Evolutionary conservation across 2,888 invertebrate species (phyloP), one percentile per base, ranked within the genome.

Genomic region (Folsomia manolachei): DNA sequence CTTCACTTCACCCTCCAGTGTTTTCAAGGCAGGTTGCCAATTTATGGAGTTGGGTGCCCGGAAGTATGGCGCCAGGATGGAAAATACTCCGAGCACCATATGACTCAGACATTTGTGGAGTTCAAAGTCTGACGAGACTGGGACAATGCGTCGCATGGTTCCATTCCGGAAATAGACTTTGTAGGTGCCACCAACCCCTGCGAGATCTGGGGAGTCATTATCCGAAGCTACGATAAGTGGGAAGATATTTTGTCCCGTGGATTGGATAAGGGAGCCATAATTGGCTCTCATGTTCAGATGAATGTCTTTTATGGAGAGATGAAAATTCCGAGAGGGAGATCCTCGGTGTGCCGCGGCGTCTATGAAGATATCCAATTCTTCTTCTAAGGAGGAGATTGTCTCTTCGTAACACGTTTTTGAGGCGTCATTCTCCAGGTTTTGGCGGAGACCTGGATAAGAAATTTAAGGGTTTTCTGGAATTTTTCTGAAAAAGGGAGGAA

Each of bases 141-240:
- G 74, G 27, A 74, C 69, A 21, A 74, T 74, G n/a, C 74, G 23
- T 71, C 71, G 69, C 73, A 73, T 73, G 1, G 68, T 62, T n/a
- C 71, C 73, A 73, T 73, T 61, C 19, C 53, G 19, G 25, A 62
- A 66, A 23, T 73, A 73, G 23, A 73, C 39, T 27, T 71, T 74
- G 68, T 56, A 74, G 14, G 56, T 69, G 2, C 74, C 74, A 1
- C 74, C 74, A 24, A 62, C 63, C 18, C 74, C 74, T 24, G 56
- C 53, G 18, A 66, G 53, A 7, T 65, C 71, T 1, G 71, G 71
- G 23, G 70, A 51, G 21, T 74, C 74, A 11, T 26, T 21, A 39
- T 74, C 74, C 1, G 74, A 69, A 1, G 69, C 71, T 52, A 74
- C 74, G 1, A 74, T 71, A n/a, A 74, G 65, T 0, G 74, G 74